A percentile compares a stretch with the other conserved stretches of the same genome.
Conservation (phyloP, 2,113 vertebrate species). For the Tetrao urogallus region DNA sequence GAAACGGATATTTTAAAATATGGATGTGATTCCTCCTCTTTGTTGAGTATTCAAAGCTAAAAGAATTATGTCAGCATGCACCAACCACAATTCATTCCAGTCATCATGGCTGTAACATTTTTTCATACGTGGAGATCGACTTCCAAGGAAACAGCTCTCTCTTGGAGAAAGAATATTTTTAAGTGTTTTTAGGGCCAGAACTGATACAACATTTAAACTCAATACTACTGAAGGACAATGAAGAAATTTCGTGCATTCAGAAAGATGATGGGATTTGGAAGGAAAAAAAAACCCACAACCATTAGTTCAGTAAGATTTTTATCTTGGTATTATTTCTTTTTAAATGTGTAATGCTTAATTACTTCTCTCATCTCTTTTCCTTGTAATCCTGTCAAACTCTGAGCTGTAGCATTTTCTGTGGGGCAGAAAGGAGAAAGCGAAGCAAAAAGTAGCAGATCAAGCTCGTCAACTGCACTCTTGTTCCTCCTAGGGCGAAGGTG, state of each 20-base stretch:
- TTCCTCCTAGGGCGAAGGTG: conserved; percentile 84
- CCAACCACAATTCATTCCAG: not conserved
- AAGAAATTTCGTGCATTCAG: not conserved
- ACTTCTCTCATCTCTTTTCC: not conserved
- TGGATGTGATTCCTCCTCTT: not conserved
- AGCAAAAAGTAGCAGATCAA: not conserved
- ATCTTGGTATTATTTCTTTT: not conserved
- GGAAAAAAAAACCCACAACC: not conserved
- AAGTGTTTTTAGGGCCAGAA: not conserved
- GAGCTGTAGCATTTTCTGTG: not conserved
- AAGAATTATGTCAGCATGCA: not conserved
- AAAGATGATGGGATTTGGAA: not conserved
- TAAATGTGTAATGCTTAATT: not conserved
- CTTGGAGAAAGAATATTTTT: not conserved
- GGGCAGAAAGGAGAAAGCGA: not conserved
- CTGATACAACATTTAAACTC: not conserved
- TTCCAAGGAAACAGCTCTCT: not conserved
- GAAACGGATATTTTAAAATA: not conserved
- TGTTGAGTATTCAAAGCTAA: not conserved
- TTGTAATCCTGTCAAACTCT: not conserved
- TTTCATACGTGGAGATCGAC: not conserved
- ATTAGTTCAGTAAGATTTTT: not conserved
- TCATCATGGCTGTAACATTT: not conserved
- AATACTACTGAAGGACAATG: not conserved
- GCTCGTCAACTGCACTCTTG: not conserved